Evolutionary conservation across 2,888 invertebrate genomes (phyloP), one percentile per base, ranked within the genome.

Genomic region (Drosophila neonasuta): DNA sequence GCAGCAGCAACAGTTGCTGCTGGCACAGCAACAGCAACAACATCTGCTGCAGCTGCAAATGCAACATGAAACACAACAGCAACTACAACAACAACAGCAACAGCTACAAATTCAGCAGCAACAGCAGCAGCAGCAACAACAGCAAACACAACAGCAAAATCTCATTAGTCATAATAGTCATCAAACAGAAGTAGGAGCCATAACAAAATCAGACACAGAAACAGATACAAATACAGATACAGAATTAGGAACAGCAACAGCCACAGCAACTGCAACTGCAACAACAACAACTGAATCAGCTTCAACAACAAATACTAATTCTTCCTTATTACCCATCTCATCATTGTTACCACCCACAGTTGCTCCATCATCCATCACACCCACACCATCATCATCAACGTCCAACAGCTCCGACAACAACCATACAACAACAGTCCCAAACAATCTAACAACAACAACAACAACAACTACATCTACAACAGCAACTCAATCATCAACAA

Each of bases 331-430:
- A 68, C 86, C 79, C 76, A 78, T 83, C 62, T 81, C 84, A 84
- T 74, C 81, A 79, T 84, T 86, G 72, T 69, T 86, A 75, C 86
- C 82, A 73, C 84, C 82, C 77, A 76, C 83, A 83, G 83, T 81
- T 74, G 82, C 73, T 70, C 79, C 84, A 79, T 67, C 63, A 71
- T 76, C 85, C 75, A 86, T 74, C 41, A 80, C 81, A 72, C 77
- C 86, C 79, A 83, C 77, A 80, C 78, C 80, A 61, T 41, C 39
- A 61, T 41, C 39, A 41, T 60, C 57, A 64, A 54, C 71, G 54
- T 57, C 57, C 39, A 58, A 60, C 68, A 73, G 55, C 63, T 62
- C 58, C 69, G 75, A 59, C 57, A 55, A 72, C 56, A 51, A 60
- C 54, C 63, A 60, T 70, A 24, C 24, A 24, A 76, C 59, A 80